A percentile compares a stretch with the other conserved stretches of the same genome.
These are phyloP conservation scores for Eutolmus rufibarbis DNA, from an alignment of 2,888 invertebrate genomes.

Conservation along the genomic window DNA sequence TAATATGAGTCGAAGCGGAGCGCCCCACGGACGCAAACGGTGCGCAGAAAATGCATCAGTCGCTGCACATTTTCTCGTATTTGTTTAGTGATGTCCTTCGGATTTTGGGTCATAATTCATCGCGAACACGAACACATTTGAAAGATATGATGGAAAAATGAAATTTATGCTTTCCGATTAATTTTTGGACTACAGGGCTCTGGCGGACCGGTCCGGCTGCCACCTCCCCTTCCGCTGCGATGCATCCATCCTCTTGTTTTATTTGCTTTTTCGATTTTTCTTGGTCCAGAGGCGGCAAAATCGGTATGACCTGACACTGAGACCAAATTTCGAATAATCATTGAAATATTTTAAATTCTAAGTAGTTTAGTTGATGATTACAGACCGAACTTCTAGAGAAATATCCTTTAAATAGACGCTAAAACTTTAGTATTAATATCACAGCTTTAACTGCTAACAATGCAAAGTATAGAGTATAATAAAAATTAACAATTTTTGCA, in stretches of 20 bases:
- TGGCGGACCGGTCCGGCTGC: not conserved
- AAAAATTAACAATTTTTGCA: too few relatives aligned
- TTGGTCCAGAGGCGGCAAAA: not conserved
- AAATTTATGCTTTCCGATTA: slow-evolving; percentile 34
- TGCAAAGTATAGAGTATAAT: too few relatives aligned
- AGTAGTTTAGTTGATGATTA: not conserved
- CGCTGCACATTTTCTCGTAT: slow-evolving; percentile 20
- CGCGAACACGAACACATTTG: slow-evolving; percentile 6
- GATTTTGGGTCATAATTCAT: slow-evolving; percentile 21
- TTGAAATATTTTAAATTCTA: not conserved
- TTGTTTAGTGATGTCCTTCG: slow-evolving; percentile 35
- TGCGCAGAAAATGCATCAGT: slow-evolving; percentile 12
- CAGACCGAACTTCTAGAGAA: not conserved
- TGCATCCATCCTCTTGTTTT: not conserved
- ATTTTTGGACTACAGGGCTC: slow-evolving; percentile 4
- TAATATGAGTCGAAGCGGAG: not conserved
- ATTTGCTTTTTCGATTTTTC: not conserved
- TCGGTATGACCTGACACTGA: not conserved
- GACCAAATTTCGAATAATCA: not conserved
- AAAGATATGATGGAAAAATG: slow-evolving; percentile 31
- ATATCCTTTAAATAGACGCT: too few relatives aligned
- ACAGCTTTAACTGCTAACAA: too few relatives aligned
- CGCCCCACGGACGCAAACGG: not conserved
- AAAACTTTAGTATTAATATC: not conserved
- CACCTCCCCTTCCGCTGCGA: not conserved